phyloP scores from a whole-genome alignment of 2,113 vertebrate species.

The Cettia cetti region DNA sequence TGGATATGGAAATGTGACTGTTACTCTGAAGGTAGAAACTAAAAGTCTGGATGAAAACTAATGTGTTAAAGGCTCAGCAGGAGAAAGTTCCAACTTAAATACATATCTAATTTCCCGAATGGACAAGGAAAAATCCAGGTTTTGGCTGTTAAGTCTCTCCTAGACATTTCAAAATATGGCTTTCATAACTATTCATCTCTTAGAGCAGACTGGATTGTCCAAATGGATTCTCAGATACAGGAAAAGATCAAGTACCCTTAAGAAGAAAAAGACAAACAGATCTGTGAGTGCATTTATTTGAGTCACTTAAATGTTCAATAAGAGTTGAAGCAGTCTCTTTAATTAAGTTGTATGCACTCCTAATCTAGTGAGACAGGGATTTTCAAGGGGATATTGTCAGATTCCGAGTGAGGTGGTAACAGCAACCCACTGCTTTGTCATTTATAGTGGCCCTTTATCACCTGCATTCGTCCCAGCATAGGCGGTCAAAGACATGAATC shows the following conservation, averaged over 20 bases:
- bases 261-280: background rate
- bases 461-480: background rate
- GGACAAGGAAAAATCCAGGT: background rate
- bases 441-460: background rate
- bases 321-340: background rate
- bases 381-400: background rate
- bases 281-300: background rate
- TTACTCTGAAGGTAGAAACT: background rate
- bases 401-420: background rate
- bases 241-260: background rate
- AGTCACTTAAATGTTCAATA: slow-evolving; percentile 26
- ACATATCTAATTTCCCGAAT: background rate
- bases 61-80: background rate
- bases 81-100: background rate
- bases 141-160: background rate
- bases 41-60: background rate
- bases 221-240: background rate
- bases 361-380: background rate
- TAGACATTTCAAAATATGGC: background rate
- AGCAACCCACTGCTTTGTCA: background rate
- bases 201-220: background rate
- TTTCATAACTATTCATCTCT: background rate
- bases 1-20: background rate
- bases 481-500: background rate
- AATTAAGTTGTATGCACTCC: background rate